These are phyloP conservation scores for Eristalis intricaria DNA, from an alignment of 2,888 invertebrate genomes.

Conservation along the genomic window DNA sequence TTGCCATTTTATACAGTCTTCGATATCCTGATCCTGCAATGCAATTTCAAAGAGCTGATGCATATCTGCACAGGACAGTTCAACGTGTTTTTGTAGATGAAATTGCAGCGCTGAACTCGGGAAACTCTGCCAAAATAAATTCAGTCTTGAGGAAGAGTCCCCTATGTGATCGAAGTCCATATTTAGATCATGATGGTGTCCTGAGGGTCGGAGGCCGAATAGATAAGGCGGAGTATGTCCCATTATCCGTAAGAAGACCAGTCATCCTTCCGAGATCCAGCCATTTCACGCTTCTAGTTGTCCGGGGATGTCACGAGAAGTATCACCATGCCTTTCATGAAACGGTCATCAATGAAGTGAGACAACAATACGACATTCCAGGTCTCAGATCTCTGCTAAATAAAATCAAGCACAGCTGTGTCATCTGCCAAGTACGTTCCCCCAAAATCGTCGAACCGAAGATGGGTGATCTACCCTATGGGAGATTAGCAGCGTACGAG, in stretches of 20 bases:
- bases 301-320: no score
- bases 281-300: conserved; percentile 5
- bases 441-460: not conserved
- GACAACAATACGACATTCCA: not conserved
- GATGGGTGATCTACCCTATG: not conserved
- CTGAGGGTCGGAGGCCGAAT: conserved; percentile 4
- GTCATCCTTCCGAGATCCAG: conserved; percentile 1
- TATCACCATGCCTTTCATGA: no score
- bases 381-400: conserved; percentile 4
- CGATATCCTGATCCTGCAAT: not conserved
- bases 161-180: not conserved
- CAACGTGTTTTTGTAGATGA: not conserved
- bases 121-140: not conserved
- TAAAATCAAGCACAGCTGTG: not conserved
- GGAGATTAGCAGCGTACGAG: not conserved
- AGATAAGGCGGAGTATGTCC: not conserved
- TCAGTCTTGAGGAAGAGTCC: not conserved
- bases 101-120: not conserved
- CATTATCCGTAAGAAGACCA: not conserved
- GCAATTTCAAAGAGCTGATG: not conserved
- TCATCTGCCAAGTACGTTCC: not conserved
- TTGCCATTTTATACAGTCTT: not conserved
- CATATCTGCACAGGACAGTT: not conserved
- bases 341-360: no score
- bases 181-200: conserved; percentile 6